Evolutionary conservation across 2,888 invertebrate genomes (phyloP), one percentile per base, ranked within the genome.

Genomic region (Ephialtes manifestator): DNA sequence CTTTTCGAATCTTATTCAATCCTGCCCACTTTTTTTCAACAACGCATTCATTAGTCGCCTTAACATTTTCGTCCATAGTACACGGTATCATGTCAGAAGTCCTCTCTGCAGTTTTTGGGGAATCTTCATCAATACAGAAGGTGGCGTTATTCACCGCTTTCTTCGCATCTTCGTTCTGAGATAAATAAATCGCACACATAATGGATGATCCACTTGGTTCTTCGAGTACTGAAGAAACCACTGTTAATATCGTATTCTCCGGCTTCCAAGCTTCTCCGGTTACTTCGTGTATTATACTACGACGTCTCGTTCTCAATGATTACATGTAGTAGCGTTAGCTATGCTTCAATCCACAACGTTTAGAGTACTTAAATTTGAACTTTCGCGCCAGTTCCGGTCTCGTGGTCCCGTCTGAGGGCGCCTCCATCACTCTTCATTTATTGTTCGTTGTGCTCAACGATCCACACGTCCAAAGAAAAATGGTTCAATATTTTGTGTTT

Each of bases 221-320:
- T 13, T 31, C 60, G 60, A 13, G 10, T 60, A 60, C 31, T 10
- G 28, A 60, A 60, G 31, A 2, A 60, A 60, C 24, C 2, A 24
- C 24, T 24, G 24, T 28, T 11, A 5, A 31, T 28, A 13, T 60
- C 24, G 0, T 31, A 11, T 18, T 1, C 8, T 63, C 63, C 11
- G 35, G 8, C 4, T 63, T n/a, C 51, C n/a, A 51, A 51, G 18
- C 8, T 11, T 51, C 4, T 35, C 15, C 31, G 24, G 10, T 13
- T 68, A 8, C n/a, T 2, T 51, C 4, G 1, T 4, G 51, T 55
- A 1, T 24, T 24, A 24, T 24, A 53, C 35, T 55, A 53, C 55
- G 55, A 74, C 51, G 75, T 65, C 51, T 65, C 75, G 51, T 65
- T 75, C 75, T 65, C 65, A 75, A 65, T 65, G 75, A 75, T 75